Evolutionary conservation across 1,140 invertebrate species (phyloP).

Genomic region (Idris sp.): DNA sequence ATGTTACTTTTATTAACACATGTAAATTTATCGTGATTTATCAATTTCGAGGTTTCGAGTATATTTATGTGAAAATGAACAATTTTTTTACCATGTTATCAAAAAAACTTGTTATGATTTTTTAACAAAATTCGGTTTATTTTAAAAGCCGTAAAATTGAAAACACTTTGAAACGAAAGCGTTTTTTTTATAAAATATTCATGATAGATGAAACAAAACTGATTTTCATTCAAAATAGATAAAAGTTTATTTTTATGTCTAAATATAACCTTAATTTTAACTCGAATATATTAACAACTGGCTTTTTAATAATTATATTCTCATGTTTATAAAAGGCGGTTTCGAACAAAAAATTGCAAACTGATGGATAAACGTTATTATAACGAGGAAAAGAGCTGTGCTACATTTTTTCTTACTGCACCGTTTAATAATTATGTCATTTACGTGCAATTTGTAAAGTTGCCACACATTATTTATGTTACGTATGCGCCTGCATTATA

Average conservation of each 20-base stretch:
- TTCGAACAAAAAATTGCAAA: background rate
- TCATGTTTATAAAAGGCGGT: too few relatives aligned
- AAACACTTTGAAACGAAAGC: too few relatives aligned
- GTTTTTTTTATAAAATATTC: too few relatives aligned
- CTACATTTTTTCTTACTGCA: constrained; percentile 3
- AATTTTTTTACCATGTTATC: constrained; percentile 3
- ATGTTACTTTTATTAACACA: constrained; percentile 17
- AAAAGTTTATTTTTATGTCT: too few relatives aligned
- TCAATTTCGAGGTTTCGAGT: background rate
- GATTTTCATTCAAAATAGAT: too few relatives aligned
- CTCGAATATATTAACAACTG: too few relatives aligned
- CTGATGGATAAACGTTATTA: constrained; percentile 11
- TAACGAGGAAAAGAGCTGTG: constrained; percentile 9
- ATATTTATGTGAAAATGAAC: too few relatives aligned
- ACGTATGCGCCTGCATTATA: constrained; percentile 12
- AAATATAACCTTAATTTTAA: too few relatives aligned
- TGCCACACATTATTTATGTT: constrained; percentile 16
- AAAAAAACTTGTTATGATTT: too few relatives aligned
- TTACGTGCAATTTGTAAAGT: constrained; percentile 2
- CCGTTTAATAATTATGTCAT: constrained; percentile 30
- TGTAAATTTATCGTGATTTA: constrained; percentile 5
- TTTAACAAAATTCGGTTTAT: too few relatives aligned
- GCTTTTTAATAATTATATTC: constrained; percentile 13
- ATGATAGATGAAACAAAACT: too few relatives aligned
- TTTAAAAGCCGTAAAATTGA: too few relatives aligned